Evolutionary conservation across 2,888 invertebrate genomes (phyloP).

Genomic region (Apamea monoglypha): DNA sequence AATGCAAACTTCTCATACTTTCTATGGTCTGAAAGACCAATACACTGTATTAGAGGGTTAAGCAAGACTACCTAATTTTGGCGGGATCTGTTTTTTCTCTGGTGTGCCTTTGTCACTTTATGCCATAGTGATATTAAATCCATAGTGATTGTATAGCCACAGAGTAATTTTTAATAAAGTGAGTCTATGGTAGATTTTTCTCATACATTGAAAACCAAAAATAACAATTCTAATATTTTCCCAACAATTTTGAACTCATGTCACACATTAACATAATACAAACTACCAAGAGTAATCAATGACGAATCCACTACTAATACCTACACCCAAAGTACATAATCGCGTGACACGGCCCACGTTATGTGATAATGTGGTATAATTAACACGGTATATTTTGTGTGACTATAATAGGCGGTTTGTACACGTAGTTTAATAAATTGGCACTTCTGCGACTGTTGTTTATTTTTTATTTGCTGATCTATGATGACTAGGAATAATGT

Average conservation of each 20-base stretch:
- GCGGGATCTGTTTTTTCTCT: not conserved
- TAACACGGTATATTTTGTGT: slow-evolving; percentile 66
- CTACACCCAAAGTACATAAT: slow-evolving; percentile 59
- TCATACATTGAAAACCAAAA: not conserved
- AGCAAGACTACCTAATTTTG: not conserved
- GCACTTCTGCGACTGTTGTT: slow-evolving; percentile 43
- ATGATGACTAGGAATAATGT: slow-evolving; percentile 37
- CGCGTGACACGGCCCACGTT: slow-evolving; percentile 70
- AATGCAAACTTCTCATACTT: no score
- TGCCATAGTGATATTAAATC: not conserved
- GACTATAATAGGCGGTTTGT: slow-evolving; percentile 33
- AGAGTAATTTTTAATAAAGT: no score
- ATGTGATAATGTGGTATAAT: slow-evolving; percentile 74
- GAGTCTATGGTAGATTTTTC: not conserved
- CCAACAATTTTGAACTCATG: not conserved
- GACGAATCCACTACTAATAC: slow-evolving; percentile 36
- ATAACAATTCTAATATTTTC: not conserved
- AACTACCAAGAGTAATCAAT: slow-evolving; percentile 12
- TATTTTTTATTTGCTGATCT: slow-evolving; percentile 50
- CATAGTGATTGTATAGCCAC: no score
- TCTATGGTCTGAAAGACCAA: not conserved
- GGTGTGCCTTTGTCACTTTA: not conserved
- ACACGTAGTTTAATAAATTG: slow-evolving; percentile 51
- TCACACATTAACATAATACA: not conserved
- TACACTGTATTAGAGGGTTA: not conserved